Conservation (phyloP, 2,797 vertebrate genomes). For the Synaphobranchus kaupii region DNA sequence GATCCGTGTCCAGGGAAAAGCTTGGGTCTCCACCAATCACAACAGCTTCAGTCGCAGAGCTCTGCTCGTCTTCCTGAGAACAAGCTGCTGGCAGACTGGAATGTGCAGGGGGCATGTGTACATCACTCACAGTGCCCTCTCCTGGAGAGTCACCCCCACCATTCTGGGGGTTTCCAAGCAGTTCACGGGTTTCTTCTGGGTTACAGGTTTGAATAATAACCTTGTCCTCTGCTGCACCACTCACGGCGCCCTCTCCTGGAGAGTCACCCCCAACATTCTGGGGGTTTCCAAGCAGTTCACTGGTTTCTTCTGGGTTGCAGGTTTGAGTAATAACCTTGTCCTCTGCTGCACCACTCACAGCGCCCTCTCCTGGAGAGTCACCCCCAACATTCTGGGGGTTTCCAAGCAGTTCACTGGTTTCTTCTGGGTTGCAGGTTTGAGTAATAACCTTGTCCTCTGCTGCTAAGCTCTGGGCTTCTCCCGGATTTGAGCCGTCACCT, state of each 20-base stretch:
- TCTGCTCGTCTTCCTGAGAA: neutral
- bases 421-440: neutral
- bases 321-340: too few species aligned
- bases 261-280: neutral
- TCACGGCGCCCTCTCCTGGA: neutral
- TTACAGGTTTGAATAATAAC: too few species aligned
- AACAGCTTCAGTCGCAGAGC: neutral
- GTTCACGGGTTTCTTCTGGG: too few species aligned
- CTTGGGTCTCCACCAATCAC: neutral
- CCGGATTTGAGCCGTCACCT: neutral
- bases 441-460: neutral
- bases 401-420: neutral
- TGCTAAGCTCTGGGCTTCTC: neutral
- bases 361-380: neutral
- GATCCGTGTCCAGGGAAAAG: neutral
- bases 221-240: neutral
- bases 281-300: neutral
- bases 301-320: neutral
- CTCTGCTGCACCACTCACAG: neutral
- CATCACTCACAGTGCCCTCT: neutral
- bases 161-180: too few species aligned
- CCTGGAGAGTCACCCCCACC: neutral
- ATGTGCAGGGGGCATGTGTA: neutral
- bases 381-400: neutral
- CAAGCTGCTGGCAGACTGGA: neutral